A percentile compares a stretch with the other conserved stretches of the same genome.
Evolutionary conservation across 2,797 vertebrate genomes (phyloP).

Genomic region (Sphenopsis melanotis): DNA sequence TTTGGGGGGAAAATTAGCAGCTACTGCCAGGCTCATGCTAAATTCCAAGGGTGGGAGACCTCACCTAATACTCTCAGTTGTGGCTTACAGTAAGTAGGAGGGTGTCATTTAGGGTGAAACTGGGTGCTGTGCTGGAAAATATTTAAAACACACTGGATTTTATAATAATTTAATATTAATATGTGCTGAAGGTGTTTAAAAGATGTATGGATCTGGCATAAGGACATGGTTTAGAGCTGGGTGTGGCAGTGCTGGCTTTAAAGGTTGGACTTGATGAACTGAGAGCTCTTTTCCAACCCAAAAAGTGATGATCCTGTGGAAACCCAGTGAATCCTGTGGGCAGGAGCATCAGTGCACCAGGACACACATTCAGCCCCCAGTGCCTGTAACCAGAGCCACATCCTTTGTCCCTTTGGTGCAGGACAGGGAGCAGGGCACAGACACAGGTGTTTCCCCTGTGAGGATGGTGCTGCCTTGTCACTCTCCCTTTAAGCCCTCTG

Average conservation of each 20-base stretch:
- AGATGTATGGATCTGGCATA: accelerated
- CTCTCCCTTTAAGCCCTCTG: not conserved
- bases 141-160: not conserved
- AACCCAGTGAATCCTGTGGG: not conserved
- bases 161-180: not conserved
- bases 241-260: not conserved
- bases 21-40: not conserved
- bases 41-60: not conserved
- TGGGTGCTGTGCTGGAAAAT: not conserved
- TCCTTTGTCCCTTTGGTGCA: not conserved
- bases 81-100: not conserved
- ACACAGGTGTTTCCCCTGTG: not conserved
- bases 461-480: not conserved
- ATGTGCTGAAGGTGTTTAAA: not conserved
- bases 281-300: not conserved
- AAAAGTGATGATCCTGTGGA: not conserved
- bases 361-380: accelerated
- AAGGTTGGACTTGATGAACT: not conserved
- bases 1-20: not conserved
- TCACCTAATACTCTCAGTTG: not conserved
- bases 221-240: not conserved
- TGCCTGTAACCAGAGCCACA: too few species aligned
- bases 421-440: not conserved
- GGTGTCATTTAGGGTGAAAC: not conserved
- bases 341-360: not conserved